Base-by-base conservation (phyloP, 2,113 vertebrate species). In the Ovibos moschatus region DNA sequence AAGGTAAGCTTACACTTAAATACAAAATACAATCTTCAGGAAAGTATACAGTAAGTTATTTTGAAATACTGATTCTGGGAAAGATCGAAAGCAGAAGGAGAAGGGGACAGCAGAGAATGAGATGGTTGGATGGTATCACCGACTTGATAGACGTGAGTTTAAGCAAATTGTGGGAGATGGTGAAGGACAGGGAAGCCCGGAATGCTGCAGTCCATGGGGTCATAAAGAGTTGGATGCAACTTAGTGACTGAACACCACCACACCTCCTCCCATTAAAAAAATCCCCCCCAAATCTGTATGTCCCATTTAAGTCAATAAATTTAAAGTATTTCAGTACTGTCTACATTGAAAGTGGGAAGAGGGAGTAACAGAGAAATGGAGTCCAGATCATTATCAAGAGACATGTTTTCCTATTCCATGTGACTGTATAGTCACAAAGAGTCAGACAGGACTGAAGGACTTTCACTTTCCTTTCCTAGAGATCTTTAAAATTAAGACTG, bases 361-460 rank as follows among this genome's bases (percentile, higher is more conserved):
- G 25, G n/a, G n/a, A 36, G 62, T 82, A 91, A 92, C 89, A 53
- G 94, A 57, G 71, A 96, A 58, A 95, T 95, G 93, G 96, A 95
- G n/a, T 5, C 45, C 92, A 96, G 87, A 76, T 19, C 57, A 17
- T 16, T 71, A 27, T 67, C 60, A 79, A 89, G 83, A 95, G 81
- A 89, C 85, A 16, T 6, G 0, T 90, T 51, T 83, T 62, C 67
- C 67, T 74, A 40, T 40, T 74, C 36, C 36, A 40, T 74, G 36
- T 23, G 10, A 2, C 67, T 23, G 2, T 40, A 23, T 13, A 74
- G 67, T 74, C 36, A 74, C 21, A 40, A n/a, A n/a, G 67, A 71
- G 36, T 23, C 36, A 40, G 36, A 74, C 21, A 25, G 1, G 21
- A 40, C 10, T 12, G 67, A 71, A 74, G 67, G 36, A 40, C 36